These are phyloP conservation scores for Scyliorhinus canicula DNA, from an alignment of 2,797 vertebrate species.

Conservation along the genomic window DNA sequence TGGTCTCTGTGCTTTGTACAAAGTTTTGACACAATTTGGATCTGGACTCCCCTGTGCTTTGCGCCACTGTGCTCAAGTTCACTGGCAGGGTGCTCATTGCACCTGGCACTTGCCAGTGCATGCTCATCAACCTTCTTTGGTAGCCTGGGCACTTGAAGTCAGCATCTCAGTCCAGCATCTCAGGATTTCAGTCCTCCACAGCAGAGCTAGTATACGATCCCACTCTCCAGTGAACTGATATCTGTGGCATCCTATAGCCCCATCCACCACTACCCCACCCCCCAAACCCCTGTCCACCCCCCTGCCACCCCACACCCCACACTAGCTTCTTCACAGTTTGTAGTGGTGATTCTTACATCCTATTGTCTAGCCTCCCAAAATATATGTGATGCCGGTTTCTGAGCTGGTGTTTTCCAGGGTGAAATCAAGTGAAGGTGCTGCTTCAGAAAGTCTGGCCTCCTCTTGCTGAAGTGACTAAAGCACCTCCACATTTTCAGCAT, in stretches of 20 bases:
- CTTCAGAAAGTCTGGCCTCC: background rate
- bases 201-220: background rate
- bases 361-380: background rate
- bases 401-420: background rate
- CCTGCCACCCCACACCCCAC: too few species aligned
- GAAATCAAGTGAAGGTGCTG: background rate
- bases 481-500: background rate
- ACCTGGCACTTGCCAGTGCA: background rate
- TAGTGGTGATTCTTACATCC: background rate
- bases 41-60: background rate
- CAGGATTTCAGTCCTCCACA: background rate
- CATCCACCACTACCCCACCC: too few species aligned
- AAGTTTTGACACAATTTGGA: background rate
- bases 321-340: background rate
- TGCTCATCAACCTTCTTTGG: background rate
- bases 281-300: too few species aligned
- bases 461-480: background rate
- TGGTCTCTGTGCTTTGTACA: background rate
- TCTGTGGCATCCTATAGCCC: background rate
- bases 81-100: background rate
- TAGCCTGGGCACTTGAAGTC: background rate
- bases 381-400: background rate
- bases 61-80: background rate
- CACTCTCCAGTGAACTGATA: background rate
- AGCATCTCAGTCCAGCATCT: background rate